Evolutionary conservation across 1,140 invertebrate species (phyloP), one percentile per base, ranked within the genome.

Genomic region (Coptotermes formosanus): DNA sequence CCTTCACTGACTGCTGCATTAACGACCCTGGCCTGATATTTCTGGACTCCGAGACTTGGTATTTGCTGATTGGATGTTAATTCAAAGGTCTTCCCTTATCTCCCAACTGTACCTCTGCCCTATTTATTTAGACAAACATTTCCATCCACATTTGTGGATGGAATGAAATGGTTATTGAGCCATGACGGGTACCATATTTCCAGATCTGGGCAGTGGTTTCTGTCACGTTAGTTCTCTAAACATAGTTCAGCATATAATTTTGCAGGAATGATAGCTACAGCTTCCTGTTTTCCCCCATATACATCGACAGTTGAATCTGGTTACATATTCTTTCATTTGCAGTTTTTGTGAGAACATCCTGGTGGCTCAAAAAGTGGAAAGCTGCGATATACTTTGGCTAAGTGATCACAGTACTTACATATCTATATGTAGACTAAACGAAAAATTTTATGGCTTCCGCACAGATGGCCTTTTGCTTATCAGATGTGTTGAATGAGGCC

Each of bases 1-100:
- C 89, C 90, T 89, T 90, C 90, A 90, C 90, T 90, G 89, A 89
- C 90, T 90, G 90, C 90, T 91, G 90, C 90, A 90, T 91, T 90
- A 89, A 88, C 88, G 85, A 87, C 88, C 89, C 90, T 90, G 90
- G 90, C 90, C 90, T 90, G 90, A 30, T 64, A 86, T 86, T 43
- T 86, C 85, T 69, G 85, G 85, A 86, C 85, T 86, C 55, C 59
- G 85, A 86, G 55, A 86, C 45, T 86, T 86, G 85, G 85, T 86
- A 86, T 75, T 86, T 64, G 85, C 85, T 86, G 85, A 86, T 86
- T 86, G 85, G 85, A 86, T 55, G 82, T 86, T 75, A 64, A 86
- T 75, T 86, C 85, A 86, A 86, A 85, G 85, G 85, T 86, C 85
- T 86, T 86, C 85, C 85, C 85, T 75, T 86, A n/a, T 32, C 38